phyloP scores from a whole-genome alignment of 1,140 invertebrate species.

The Rhyacophila brunnea region DNA sequence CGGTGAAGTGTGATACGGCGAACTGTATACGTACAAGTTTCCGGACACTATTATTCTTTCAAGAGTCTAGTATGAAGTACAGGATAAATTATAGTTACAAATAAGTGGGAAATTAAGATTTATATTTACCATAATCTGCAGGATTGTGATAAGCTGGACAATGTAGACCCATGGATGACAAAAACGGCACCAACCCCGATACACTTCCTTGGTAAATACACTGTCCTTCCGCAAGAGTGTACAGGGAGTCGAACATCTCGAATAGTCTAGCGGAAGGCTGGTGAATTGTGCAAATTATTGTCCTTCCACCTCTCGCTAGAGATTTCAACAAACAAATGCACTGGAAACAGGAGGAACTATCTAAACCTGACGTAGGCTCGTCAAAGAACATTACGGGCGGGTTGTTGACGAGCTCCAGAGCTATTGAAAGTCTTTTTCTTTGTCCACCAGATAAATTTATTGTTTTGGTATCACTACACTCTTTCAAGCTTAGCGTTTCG shows the following conservation, averaged over 20 bases:
- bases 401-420: slow-evolving; percentile 81
- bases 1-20: no score
- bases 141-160: slow-evolving; percentile 96
- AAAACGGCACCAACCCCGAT: slow-evolving; percentile 80
- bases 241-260: slow-evolving; percentile 93
- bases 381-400: slow-evolving; percentile 97
- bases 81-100: no score
- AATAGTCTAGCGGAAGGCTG: slow-evolving; percentile 94
- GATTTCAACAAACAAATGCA: slow-evolving; percentile 82
- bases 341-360: slow-evolving; percentile 90
- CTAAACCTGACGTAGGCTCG: slow-evolving; percentile 93
- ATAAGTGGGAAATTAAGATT: neutral
- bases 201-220: slow-evolving; percentile 88
- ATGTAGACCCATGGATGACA: slow-evolving; percentile 76
- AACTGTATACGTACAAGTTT: no score
- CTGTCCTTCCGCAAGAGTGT: slow-evolving; percentile 86
- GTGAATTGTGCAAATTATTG: slow-evolving; percentile 95
- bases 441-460: slow-evolving; percentile 88
- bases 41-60: no score
- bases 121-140: slow-evolving; percentile 81
- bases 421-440: slow-evolving; percentile 89
- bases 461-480: slow-evolving; percentile 77
- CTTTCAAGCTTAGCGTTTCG: slow-evolving; percentile 69
- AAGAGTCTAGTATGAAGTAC: no score
- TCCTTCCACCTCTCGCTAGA: slow-evolving; percentile 75